These are phyloP conservation scores for Bicyclus anynana DNA, from an alignment of 1,140 invertebrate species.

Conservation along the genomic window DNA sequence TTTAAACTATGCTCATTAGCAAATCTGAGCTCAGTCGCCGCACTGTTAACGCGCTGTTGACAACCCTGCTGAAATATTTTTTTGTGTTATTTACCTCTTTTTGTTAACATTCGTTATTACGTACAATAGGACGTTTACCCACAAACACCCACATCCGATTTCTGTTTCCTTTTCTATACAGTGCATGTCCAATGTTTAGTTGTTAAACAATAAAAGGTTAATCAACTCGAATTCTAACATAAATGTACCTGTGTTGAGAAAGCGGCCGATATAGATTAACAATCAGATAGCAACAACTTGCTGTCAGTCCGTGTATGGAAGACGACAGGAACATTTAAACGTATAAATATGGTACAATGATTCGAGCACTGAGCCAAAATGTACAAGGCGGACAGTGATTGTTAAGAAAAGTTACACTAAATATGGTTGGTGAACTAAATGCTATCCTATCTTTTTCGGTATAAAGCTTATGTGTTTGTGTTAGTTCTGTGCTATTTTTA, in stretches of 20 bases:
- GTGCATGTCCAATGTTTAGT: background rate
- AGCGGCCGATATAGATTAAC: constrained; percentile 2
- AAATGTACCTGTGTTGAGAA: background rate
- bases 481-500: too few species aligned
- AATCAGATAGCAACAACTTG: constrained; percentile 4
- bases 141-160: background rate
- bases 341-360: constrained; percentile 4
- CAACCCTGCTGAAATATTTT: too few species aligned
- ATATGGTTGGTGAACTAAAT: background rate
- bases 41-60: too few species aligned
- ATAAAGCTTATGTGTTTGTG: too few species aligned
- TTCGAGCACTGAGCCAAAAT: background rate
- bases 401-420: background rate
- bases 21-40: too few species aligned
- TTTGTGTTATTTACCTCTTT: too few species aligned
- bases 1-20: too few species aligned
- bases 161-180: background rate
- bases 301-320: constrained; percentile 1
- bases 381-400: background rate
- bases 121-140: too few species aligned
- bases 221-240: background rate
- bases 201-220: background rate
- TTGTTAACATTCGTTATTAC: too few species aligned
- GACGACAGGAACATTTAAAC: background rate
- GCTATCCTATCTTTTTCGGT: too few species aligned